Conservation (phyloP, 2,888 invertebrate genomes). For the Ganaspis brasiliensis region DNA sequence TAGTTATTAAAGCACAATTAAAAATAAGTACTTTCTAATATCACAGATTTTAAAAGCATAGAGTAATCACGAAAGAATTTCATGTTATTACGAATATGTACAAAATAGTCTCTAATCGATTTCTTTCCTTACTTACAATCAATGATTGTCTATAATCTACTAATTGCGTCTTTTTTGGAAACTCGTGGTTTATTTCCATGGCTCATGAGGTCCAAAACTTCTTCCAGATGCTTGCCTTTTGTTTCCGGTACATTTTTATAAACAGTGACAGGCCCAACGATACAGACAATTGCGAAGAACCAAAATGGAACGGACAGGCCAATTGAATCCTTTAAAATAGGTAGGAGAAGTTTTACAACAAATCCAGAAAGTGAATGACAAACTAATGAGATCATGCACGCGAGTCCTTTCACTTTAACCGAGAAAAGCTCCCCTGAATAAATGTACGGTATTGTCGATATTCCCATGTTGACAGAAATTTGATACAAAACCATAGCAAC, state of each 20-base stretch:
- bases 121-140: neutral
- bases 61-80: neutral
- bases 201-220: conserved; percentile 80
- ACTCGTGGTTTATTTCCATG: neutral
- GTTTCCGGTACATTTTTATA: conserved; percentile 83
- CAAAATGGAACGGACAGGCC: conserved; percentile 83
- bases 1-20: too few species aligned
- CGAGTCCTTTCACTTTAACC: conserved; percentile 84
- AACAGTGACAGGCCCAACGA: conserved; percentile 82
- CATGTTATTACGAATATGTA: neutral
- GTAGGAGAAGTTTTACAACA: conserved; percentile 14
- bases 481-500: conserved; percentile 81
- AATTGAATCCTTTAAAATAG: conserved; percentile 82
- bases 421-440: conserved; percentile 86
- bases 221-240: conserved; percentile 84
- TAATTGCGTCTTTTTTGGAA: neutral
- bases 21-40: too few species aligned
- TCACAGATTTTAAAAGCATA: too few species aligned
- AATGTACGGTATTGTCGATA: conserved; percentile 85
- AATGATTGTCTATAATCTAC: neutral
- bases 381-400: conserved; percentile 85
- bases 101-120: too few species aligned
- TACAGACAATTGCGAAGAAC: conserved; percentile 80
- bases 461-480: conserved; percentile 81
- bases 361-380: conserved; percentile 74